phyloP scores from a whole-genome alignment of 2,888 invertebrate genomes.

The Leptura quadrifasciata region DNA sequence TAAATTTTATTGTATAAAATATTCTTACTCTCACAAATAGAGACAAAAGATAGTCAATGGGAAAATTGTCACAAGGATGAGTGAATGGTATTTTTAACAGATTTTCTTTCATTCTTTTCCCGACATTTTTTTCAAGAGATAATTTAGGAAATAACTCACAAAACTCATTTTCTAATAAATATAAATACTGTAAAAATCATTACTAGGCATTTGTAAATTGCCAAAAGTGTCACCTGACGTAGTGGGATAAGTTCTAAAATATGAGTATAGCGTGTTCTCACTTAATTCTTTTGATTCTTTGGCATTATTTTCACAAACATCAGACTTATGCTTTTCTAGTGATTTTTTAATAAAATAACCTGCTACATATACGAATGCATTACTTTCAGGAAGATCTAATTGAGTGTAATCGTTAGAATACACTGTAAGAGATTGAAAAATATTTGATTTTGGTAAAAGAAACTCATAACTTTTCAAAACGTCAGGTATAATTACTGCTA shows the following conservation, averaged over 20 bases:
- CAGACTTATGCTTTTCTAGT: not conserved
- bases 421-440: not conserved
- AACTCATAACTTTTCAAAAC: too few relatives aligned
- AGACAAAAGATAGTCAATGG: not conserved
- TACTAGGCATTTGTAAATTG: not conserved
- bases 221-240: not conserved
- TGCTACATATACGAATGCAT: not conserved
- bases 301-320: not conserved
- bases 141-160: constrained; percentile 2
- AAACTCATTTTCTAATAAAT: not conserved
- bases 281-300: not conserved
- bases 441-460: not conserved
- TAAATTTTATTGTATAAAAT: constrained; percentile 5
- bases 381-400: not conserved
- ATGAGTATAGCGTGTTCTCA: not conserved
- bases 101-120: not conserved
- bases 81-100: not conserved
- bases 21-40: constrained; percentile 14
- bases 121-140: not conserved
- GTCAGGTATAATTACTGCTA: not conserved
- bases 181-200: not conserved
- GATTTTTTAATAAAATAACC: constrained; percentile 7
- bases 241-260: not conserved
- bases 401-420: not conserved
- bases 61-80: not conserved